Base-by-base conservation (phyloP, 1,140 invertebrate genomes). In the Charaxes varanes region DNA sequence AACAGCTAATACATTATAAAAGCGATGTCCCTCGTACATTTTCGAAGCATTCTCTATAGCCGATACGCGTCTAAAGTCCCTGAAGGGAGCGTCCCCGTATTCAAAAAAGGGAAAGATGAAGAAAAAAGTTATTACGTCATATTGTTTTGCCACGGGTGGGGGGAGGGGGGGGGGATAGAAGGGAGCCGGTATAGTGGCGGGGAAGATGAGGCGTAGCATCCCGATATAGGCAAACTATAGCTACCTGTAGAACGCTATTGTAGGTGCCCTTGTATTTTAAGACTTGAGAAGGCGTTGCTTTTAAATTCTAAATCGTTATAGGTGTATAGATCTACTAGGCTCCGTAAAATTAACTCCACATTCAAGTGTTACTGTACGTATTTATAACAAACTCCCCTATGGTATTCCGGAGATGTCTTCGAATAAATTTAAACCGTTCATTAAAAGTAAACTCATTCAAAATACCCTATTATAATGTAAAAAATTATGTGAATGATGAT, bases 61-160 rank as follows among this genome's bases (percentile, higher is more conserved):
- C 2, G 35, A 28, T 28, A 30, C 51, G 53, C 62, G 53, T 60
- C 56, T 62, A 71, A 69, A 68, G 59, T 66, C 64, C 52, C 62
- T 34, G 56, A 54, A 69, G 71, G 71, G 72, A 68, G 63, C 51
- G 63, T 36, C 44, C 49, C 53, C 62, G 65, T 78, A 80, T 80
- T 81, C 73, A 74, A 77, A 81, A 80, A 77, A 72, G 62, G 66
- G 57, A 71, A 70, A 71, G 68, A 73, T 64, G 69, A 73, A 73
- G 62, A 72, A 80, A 80, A 81, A 81, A 78, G 71, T 78, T 81
- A 78, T 81, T 77, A 74, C 77, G 73, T 81, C 77, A 81, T 81
- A 81, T 81, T 81, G 77, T 81, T 81, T 81, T 77, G 73, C 71
- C 66, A 65, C 69, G 66, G 45, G 41, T 38, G 37, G 51, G 35